Evolutionary conservation across 2,888 invertebrate species (phyloP).

Genomic region (Pyrochroa serraticornis): DNA sequence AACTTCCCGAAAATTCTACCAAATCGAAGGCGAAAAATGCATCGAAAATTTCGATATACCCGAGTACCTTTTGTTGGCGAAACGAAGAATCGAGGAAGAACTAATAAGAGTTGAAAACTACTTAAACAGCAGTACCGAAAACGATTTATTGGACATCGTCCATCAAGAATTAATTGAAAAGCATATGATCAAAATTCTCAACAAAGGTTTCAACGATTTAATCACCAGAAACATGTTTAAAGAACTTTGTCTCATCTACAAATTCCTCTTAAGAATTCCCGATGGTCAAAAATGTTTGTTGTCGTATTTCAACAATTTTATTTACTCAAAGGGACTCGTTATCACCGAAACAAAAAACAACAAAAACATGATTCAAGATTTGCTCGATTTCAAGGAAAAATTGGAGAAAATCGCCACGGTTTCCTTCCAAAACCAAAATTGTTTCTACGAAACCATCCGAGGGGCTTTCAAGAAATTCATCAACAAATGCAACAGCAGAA

Average conservation of each 20-base stretch:
- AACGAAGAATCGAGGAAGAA: slow-evolving; percentile 88
- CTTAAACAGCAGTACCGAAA: slow-evolving; percentile 86
- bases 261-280: slow-evolving; percentile 82
- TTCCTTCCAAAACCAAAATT: slow-evolving; percentile 87
- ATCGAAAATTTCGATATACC: slow-evolving; percentile 89
- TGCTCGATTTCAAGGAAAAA: slow-evolving; percentile 95
- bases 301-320: slow-evolving; percentile 85
- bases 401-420: slow-evolving; percentile 86
- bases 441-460: slow-evolving; percentile 84
- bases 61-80: slow-evolving; percentile 71
- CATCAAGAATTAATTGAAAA: slow-evolving; percentile 89
- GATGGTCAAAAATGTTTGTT: slow-evolving; percentile 87
- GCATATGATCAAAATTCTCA: slow-evolving; percentile 83
- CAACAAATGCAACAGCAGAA: slow-evolving; percentile 94
- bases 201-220: slow-evolving; percentile 86
- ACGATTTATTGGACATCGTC: slow-evolving; percentile 82
- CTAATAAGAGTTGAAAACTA: slow-evolving; percentile 80
- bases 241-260: slow-evolving; percentile 87
- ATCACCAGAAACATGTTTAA: slow-evolving; percentile 83
- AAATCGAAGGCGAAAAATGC: slow-evolving; percentile 84
- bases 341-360: slow-evolving; percentile 96
- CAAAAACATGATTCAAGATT: slow-evolving; percentile 88
- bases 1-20: slow-evolving; percentile 88
- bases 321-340: slow-evolving; percentile 91
- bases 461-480: slow-evolving; percentile 97